phyloP scores from a whole-genome alignment of 1,140 invertebrate genomes.

The Papilio aristodemus region DNA sequence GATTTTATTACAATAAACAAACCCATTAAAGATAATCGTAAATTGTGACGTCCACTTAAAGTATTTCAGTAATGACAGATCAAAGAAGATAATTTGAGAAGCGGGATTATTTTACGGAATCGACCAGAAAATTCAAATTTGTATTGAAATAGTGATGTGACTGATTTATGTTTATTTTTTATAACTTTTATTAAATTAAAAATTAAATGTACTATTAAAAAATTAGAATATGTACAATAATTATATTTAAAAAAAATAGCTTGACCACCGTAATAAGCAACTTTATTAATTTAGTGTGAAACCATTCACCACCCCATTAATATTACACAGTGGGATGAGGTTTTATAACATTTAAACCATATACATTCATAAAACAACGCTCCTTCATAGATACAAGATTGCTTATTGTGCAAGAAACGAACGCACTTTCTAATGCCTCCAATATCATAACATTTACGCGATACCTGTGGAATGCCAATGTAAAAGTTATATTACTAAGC shows the following conservation, averaged over 20 bases:
- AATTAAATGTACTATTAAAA: no score
- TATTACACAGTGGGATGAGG: no score
- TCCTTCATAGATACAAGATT: neutral
- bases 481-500: neutral
- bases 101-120: neutral
- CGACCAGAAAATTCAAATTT: neutral
- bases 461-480: conserved; percentile 15
- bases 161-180: neutral
- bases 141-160: neutral
- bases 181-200: no score
- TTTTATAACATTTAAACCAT: no score
- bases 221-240: no score
- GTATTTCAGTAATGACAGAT: conserved; percentile 15
- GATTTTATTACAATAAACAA: conserved; percentile 7
- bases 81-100: conserved; percentile 10
- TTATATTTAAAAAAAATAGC: no score
- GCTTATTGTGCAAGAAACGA: conserved; percentile 15
- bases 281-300: no score
- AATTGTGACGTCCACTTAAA: neutral
- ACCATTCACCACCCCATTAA: no score
- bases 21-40: neutral
- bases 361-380: no score
- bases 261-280: no score
- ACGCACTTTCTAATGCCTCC: conserved; percentile 14
- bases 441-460: conserved; percentile 22